These are phyloP conservation scores for Manis pentadactyla DNA, from an alignment of 2,797 vertebrate species.

Conservation along the genomic window DNA sequence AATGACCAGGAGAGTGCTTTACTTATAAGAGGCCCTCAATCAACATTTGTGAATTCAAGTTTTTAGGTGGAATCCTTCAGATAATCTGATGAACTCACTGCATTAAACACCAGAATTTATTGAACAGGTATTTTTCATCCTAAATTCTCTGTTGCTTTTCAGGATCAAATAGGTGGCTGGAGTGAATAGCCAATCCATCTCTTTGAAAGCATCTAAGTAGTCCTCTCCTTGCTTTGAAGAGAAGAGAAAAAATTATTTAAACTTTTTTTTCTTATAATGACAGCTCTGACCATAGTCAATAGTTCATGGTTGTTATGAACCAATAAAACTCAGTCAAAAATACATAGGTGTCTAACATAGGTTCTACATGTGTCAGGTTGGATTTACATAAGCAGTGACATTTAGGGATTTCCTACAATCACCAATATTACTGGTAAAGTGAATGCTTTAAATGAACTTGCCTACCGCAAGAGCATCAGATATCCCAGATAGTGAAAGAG, in stretches of 20 bases:
- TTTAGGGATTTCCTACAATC: conserved; percentile 27
- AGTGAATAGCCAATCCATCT: background rate
- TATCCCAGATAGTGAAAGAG: background rate
- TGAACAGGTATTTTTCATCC: conserved; percentile 34
- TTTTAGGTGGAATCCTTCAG: conserved; percentile 41
- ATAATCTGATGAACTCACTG: conserved; percentile 25
- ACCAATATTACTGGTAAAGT: background rate
- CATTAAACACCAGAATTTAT: conserved; percentile 34
- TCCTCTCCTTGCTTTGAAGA: background rate
- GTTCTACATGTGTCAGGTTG: conserved; percentile 52
- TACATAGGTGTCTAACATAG: background rate
- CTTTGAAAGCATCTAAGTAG: conserved; percentile 5
- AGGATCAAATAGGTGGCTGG: background rate
- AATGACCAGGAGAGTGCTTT: background rate
- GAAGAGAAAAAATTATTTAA: background rate
- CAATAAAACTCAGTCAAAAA: conserved; percentile 25
- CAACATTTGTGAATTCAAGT: conserved; percentile 27
- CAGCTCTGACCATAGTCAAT: background rate
- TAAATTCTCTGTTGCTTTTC: conserved; percentile 42
- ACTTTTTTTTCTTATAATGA: background rate
- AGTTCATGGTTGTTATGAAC: conserved; percentile 30
- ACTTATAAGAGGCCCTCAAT: background rate
- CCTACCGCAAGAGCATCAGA: conserved; percentile 53
- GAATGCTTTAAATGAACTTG: conserved; percentile 61
- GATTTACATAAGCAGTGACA: conserved; percentile 61